These are phyloP conservation scores for Pelecanus crispus DNA, from an alignment of 2,113 vertebrate genomes.

Conservation along the genomic window DNA sequence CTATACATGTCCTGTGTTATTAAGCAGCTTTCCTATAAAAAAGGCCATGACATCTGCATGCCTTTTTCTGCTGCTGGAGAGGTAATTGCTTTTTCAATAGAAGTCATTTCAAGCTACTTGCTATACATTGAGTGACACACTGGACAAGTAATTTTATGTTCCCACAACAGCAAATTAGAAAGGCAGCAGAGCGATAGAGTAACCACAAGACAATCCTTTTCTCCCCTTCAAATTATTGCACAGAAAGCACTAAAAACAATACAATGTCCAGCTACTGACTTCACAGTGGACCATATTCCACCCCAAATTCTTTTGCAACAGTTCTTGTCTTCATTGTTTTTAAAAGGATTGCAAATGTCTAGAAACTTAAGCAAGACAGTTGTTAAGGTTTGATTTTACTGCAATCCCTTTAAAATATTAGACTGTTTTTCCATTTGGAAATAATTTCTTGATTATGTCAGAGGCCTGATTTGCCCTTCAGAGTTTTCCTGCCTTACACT, in stretches of 20 bases:
- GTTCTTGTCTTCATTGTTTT: background rate
- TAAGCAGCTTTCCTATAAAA: constrained; percentile 28
- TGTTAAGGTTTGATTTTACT: background rate
- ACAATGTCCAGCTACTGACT: background rate
- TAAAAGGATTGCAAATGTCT: background rate
- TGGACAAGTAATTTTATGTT: constrained; percentile 41
- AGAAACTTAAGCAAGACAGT: background rate
- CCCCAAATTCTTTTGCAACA: background rate
- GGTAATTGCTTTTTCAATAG: constrained; percentile 34
- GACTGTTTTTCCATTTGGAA: background rate
- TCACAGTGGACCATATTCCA: background rate
- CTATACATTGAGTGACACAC: constrained; percentile 34
- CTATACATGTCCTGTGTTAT: constrained; percentile 23
- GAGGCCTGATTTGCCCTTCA: background rate
- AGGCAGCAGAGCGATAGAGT: background rate
- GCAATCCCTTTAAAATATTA: background rate
- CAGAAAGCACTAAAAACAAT: background rate
- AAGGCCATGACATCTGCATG: background rate
- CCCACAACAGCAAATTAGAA: constrained; percentile 38
- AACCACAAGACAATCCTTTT: background rate
- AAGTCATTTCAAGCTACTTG: constrained; percentile 19
- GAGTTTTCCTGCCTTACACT: background rate
- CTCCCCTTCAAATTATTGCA: background rate
- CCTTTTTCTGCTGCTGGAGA: background rate
- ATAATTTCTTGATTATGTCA: background rate